Conservation (phyloP, 1,140 invertebrate species). For the Phocides pigmalion region DNA sequence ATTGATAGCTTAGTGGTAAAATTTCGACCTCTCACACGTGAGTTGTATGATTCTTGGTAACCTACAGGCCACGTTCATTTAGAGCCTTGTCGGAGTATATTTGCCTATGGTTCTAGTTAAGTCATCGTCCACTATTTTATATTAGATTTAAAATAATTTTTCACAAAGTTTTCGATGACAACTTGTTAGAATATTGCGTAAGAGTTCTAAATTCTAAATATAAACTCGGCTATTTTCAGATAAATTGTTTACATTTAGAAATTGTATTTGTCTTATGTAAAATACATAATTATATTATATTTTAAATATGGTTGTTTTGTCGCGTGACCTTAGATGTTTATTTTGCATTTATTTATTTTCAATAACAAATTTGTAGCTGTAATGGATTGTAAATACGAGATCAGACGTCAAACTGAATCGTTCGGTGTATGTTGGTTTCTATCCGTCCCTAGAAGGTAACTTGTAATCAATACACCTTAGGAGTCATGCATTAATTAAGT, state of each 20-base stretch:
- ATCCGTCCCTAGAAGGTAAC: constrained; percentile 68
- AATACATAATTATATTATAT: constrained; percentile 26
- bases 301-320: constrained; percentile 16
- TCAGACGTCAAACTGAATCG: constrained; percentile 31
- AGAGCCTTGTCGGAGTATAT: no score
- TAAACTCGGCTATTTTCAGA: constrained; percentile 54
- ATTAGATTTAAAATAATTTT: constrained; percentile 14
- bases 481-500: no score
- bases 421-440: constrained; percentile 54
- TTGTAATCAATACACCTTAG: background rate
- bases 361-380: constrained; percentile 19
- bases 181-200: constrained; percentile 2
- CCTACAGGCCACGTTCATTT: no score
- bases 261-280: constrained; percentile 18
- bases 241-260: constrained; percentile 39
- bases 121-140: constrained; percentile 12
- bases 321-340: constrained; percentile 9
- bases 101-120: background rate
- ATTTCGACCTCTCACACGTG: no score
- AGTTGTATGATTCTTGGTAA: no score
- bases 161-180: background rate
- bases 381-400: constrained; percentile 23
- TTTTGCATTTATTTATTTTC: constrained; percentile 31
- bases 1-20: no score
- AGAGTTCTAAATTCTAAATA: constrained; percentile 28